Conservation (phyloP, 1,140 invertebrate species). For the Palaemon carinicauda region DNA sequence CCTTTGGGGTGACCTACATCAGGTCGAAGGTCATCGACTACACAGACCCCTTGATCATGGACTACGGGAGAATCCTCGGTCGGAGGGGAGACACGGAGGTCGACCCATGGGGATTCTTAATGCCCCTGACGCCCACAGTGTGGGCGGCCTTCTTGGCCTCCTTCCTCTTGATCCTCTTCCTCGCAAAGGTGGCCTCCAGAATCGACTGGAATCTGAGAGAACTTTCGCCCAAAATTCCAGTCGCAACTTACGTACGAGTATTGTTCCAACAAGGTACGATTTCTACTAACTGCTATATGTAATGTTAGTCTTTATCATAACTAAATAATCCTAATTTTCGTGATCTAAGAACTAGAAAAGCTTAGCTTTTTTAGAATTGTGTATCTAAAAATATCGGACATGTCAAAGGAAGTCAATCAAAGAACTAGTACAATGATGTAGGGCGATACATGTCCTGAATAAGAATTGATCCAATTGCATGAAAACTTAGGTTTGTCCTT, state of each 20-base stretch:
- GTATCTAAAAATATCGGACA: background rate
- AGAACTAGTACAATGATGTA: no score
- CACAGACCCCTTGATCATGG: background rate
- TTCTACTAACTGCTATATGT: background rate
- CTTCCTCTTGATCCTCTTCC: background rate
- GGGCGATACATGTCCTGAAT: no score
- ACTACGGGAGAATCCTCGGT: background rate
- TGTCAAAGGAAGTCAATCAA: background rate
- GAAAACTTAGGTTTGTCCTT: no score
- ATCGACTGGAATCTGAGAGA: background rate
- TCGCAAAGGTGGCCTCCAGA: background rate
- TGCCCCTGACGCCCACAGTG: conserved; percentile 22
- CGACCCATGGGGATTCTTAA: conserved; percentile 35
- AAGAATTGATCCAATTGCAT: no score
- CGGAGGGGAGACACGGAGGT: background rate
- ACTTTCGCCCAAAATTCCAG: background rate
- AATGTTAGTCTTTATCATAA: background rate
- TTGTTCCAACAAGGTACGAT: conserved; percentile 16
- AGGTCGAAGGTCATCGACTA: background rate
- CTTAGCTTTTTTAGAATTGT: background rate
- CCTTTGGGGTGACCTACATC: background rate
- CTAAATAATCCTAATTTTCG: background rate
- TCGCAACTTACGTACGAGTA: background rate
- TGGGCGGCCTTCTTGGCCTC: conserved; percentile 10
- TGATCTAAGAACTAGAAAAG: background rate